phyloP scores from a whole-genome alignment of 2,797 vertebrate species.

The Rhincodon typus region DNA sequence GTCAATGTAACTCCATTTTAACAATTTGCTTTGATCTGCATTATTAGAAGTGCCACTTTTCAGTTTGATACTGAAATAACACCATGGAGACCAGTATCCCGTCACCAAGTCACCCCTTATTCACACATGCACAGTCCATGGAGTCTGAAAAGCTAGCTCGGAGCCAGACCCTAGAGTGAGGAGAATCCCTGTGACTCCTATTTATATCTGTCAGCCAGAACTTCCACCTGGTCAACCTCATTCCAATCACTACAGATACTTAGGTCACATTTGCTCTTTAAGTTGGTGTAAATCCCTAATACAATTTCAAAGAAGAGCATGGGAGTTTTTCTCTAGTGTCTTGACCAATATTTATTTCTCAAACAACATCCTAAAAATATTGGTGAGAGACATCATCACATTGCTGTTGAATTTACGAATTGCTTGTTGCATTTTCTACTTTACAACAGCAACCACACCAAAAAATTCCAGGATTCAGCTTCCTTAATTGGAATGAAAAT shows the following conservation, averaged over 20 bases:
- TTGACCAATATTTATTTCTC: not conserved
- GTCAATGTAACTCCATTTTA: not conserved
- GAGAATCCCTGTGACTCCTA: too few relatives aligned
- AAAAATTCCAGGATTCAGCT: not conserved
- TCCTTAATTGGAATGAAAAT: not conserved
- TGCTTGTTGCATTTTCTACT: not conserved
- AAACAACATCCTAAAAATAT: not conserved
- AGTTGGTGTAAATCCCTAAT: not conserved
- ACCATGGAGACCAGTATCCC: too few relatives aligned
- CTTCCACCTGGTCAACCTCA: too few relatives aligned
- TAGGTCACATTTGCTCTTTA: not conserved
- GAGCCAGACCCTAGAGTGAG: too few relatives aligned
- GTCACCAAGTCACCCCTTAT: too few relatives aligned
- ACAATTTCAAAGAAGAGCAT: not conserved
- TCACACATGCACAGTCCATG: too few relatives aligned
- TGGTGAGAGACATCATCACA: not conserved
- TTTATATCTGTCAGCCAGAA: too few relatives aligned
- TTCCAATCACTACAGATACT: too few relatives aligned
- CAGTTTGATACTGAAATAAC: not conserved
- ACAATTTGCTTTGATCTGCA: not conserved
- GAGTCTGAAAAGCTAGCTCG: too few relatives aligned
- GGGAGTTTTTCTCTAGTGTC: not conserved
- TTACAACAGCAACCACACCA: not conserved
- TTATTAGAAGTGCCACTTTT: not conserved
- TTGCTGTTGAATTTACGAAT: not conserved